Conservation (phyloP, 2,113 vertebrate species). For the Leucopsar rothschildi region DNA sequence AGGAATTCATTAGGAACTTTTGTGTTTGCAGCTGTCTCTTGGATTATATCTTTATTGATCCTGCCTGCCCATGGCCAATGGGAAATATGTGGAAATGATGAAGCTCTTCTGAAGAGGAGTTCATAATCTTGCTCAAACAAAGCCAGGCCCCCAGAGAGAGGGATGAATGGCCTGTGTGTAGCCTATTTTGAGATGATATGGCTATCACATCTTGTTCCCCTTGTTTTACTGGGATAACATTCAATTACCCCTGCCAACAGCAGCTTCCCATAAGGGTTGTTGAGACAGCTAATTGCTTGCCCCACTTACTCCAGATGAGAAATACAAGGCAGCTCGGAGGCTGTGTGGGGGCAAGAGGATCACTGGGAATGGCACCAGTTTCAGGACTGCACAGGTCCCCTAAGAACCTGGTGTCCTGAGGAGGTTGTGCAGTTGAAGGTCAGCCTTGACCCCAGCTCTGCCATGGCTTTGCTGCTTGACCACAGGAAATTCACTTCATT, state of each 20-base stretch:
- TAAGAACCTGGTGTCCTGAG: neutral
- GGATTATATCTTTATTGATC: conserved; percentile 74
- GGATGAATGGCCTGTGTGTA: conserved; percentile 53
- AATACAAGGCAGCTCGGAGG: neutral
- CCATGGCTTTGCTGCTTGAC: neutral
- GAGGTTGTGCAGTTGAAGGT: neutral
- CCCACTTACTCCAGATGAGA: conserved; percentile 30
- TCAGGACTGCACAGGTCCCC: neutral
- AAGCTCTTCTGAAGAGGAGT: conserved; percentile 63
- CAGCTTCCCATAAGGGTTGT: neutral
- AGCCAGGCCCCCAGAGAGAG: conserved; percentile 29
- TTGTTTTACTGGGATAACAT: conserved; percentile 59
- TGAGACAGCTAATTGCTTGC: conserved; percentile 29
- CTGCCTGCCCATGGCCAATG: conserved; percentile 63
- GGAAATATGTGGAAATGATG: conserved; percentile 69
- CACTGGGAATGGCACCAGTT: neutral
- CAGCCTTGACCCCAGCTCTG: neutral
- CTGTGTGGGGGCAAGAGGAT: neutral
- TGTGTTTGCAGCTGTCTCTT: conserved; percentile 62
- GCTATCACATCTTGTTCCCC: conserved; percentile 52
- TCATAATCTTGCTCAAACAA: conserved; percentile 71
- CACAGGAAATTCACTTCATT: accelerated
- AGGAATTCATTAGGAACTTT: conserved; percentile 71
- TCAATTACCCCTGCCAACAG: conserved; percentile 45
- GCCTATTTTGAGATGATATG: conserved; percentile 54